These are phyloP conservation scores for Eupithecia inturbata DNA, from an alignment of 2,888 invertebrate genomes.

Conservation along the genomic window DNA sequence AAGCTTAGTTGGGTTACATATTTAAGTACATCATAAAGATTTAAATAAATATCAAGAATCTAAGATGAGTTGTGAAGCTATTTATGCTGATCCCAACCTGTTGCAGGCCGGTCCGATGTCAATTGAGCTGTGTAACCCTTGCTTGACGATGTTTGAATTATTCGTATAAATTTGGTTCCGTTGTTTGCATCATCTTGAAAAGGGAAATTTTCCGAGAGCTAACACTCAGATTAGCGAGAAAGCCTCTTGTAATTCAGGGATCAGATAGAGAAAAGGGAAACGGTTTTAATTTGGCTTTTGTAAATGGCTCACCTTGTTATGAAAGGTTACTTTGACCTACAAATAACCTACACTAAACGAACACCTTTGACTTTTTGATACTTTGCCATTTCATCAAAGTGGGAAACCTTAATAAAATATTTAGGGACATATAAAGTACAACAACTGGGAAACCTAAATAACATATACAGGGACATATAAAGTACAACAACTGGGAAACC, in stretches of 20 bases:
- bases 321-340: background rate
- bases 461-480: background rate
- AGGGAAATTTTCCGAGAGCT: slow-evolving; percentile 14
- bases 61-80: background rate
- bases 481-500: background rate
- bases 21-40: too few relatives aligned
- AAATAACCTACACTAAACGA: background rate
- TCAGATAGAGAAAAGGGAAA: slow-evolving; percentile 3
- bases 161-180: slow-evolving; percentile 30
- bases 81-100: slow-evolving; percentile 27
- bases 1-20: background rate
- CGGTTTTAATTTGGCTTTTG: background rate
- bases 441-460: background rate
- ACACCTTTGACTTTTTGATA: background rate
- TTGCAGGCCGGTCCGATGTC: slow-evolving; percentile 33
- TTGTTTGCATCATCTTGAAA: slow-evolving; percentile 23
- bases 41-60: background rate
- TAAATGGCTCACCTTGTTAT: background rate
- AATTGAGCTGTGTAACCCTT: slow-evolving; percentile 38
- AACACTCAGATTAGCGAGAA: slow-evolving; percentile 12
- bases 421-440: too few relatives aligned
- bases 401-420: background rate
- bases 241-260: slow-evolving; percentile 15
- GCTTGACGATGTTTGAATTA: slow-evolving; percentile 37
- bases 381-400: too few relatives aligned